phyloP scores from a whole-genome alignment of 1,140 invertebrate species.

The Atopsyche davidsoni region DNA sequence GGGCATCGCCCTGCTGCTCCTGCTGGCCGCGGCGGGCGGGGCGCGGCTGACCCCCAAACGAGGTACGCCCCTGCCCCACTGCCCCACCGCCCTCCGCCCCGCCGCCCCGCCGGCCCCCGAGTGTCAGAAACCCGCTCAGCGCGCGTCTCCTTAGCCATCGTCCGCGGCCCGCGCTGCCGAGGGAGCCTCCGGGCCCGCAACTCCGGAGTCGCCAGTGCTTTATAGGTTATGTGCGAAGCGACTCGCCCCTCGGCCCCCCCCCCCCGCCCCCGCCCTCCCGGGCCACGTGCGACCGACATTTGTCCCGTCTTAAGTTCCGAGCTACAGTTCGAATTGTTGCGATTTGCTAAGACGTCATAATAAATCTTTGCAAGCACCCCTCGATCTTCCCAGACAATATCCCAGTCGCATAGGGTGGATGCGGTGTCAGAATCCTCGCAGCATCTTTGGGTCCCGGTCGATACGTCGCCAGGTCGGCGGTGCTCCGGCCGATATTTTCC shows the following conservation, averaged over 20 bases:
- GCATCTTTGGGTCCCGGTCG: background rate
- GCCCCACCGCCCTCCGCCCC: background rate
- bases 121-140: background rate
- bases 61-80: constrained; percentile 8
- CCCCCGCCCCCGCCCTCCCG: constrained; percentile 3
- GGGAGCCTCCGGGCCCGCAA: background rate
- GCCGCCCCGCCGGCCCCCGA: no score
- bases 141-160: background rate
- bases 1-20: constrained; percentile 20
- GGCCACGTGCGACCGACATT: constrained; percentile 2
- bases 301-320: constrained; percentile 6
- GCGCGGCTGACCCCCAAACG: constrained; percentile 25
- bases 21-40: constrained; percentile 13
- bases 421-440: background rate
- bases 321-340: background rate
- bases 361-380: background rate
- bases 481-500: constrained; percentile 1
- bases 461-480: background rate
- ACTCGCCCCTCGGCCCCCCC: background rate
- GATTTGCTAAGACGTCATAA: no score
- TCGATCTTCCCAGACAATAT: background rate
- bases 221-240: background rate
- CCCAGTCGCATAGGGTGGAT: background rate
- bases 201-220: background rate
- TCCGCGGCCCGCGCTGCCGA: constrained; percentile 1